Base-by-base conservation (phyloP, 2,797 vertebrate genomes). In the Gymnothorax javanicus region DNA sequence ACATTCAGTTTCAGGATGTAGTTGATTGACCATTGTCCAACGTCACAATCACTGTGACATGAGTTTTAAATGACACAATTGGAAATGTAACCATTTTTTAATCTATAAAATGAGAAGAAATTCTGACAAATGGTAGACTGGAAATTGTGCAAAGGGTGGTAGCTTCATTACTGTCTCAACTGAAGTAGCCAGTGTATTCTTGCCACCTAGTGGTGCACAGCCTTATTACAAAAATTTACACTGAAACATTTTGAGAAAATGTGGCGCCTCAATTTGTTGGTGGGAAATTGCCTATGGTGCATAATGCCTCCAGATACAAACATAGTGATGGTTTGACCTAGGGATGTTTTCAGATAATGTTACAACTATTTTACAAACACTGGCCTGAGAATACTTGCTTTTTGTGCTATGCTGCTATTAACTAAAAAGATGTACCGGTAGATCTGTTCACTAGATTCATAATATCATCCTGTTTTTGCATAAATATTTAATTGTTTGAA, bases 131-230 rank as follows among this genome's bases (percentile, higher is more conserved):
- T 56, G 15, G 50, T 54, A 81, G 23, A 52, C 77, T 81, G 20
- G 50, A 56, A 56, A 56, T n/a, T 23, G 8, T 54, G 77, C 52
- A 15, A 81, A 81, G 52, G 77, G 23, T 33, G n/a, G n/a, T 23
- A 56, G 23, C 52, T 81, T 81, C 54, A 81, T 23, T 17, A 54
- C 33, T 43, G 33, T 56, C 20, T 3, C 8, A 15, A 81, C 20
- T n/a, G 23, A 77, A 43, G 13, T 2, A 15, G 13, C 75, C 8
- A 81, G 56, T 81, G 77, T 81, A 81, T 81, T 81, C 77, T 81
- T 84, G 88, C 91, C 92, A 90, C 87, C 94, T 93, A 87, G 91
- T 93, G 93, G 92, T 79, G 0, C 50, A 8, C 82, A 81, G 84
- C 12, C 27, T 73, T 59, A 7, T 25, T 83, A 43, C 58, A 43